Base-by-base conservation (phyloP, 2,888 invertebrate species). In the Drosophila prolongata region DNA sequence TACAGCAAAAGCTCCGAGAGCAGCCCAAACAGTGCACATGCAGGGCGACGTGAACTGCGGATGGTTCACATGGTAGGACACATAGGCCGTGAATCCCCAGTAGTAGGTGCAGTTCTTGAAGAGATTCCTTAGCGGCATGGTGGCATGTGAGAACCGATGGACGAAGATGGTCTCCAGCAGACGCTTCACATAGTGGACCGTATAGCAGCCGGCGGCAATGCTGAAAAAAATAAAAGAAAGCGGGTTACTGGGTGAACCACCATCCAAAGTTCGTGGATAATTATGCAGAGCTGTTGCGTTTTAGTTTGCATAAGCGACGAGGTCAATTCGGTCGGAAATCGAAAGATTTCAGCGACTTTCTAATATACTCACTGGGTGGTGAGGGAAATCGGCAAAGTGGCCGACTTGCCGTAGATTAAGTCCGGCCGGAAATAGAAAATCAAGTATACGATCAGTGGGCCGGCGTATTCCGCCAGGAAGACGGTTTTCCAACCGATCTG, bases 401-500 rank as follows among this genome's bases (percentile, higher is more conserved):
- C 89, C 84, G 92, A 83, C 67, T 93, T 91, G 50, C 98, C 98
- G 93, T 99, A 99, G 65, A 99, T 94, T 57, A 98, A 90, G 94
- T 96, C 95, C 8, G 99, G 99, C 66, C 98, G 94, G 71, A 95
- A 94, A 90, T 98, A 98, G 75, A 98, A 95, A 93, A 98, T 95
- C 14, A 98, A 93, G 91, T 99, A 99, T 1, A 99, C 95, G 78
- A 97, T 93, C 54, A 99, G 93, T 1, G 99, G 99, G 0, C 99
- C 99, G 59, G 98, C 97, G 93, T 99, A 99, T 93, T 99, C 99
- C 13, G 96, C 94, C 59, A 99, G 92, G 92, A 99, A 99, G 0
- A 99, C 99, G 16, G 98, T 98, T 83, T 96, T 97, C 99, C 99
- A 99, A 4, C 98, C 97, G 87, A 99, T 97, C 93, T 99, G 99